Conservation (phyloP, 2,113 vertebrate genomes). For the Hippocampus abdominalis region DNA sequence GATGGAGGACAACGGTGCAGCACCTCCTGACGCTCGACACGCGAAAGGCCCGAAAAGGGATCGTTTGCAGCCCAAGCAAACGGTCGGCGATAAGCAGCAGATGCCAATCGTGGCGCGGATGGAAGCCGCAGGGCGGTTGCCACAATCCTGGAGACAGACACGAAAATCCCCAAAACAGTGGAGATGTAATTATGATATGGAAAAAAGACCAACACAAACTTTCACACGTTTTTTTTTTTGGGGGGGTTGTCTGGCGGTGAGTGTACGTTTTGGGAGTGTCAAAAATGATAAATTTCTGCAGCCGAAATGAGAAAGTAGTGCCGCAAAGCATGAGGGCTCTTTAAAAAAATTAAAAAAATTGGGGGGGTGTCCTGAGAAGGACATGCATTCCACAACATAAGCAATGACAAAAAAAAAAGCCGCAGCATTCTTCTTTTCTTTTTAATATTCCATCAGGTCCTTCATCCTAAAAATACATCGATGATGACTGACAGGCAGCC, state of each 20-base stretch:
- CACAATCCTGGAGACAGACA: not conserved
- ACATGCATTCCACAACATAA: too few species aligned
- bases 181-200: conserved; percentile 36
- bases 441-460: conserved; percentile 65
- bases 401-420: conserved; percentile 13
- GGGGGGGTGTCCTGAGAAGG: too few species aligned
- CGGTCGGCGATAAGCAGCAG: conserved; percentile 2
- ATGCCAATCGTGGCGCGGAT: conserved; percentile 12
- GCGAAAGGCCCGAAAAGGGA: not conserved
- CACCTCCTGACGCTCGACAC: not conserved
- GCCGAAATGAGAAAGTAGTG: not conserved
- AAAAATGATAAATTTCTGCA: not conserved
- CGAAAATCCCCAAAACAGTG: conserved; percentile 4
- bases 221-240: not conserved
- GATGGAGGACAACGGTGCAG: not conserved
- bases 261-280: not conserved
- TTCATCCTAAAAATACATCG: conserved; percentile 72
- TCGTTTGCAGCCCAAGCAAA: not conserved
- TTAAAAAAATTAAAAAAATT: not conserved
- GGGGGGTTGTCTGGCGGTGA: not conserved
- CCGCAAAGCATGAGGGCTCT: not conserved
- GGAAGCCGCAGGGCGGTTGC: not conserved
- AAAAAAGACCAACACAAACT: not conserved
- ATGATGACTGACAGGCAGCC: conserved; percentile 65
- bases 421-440: conserved; percentile 43